These are phyloP conservation scores for Tolypeutes matacus DNA, from an alignment of 2,797 vertebrate genomes.

Conservation along the genomic window DNA sequence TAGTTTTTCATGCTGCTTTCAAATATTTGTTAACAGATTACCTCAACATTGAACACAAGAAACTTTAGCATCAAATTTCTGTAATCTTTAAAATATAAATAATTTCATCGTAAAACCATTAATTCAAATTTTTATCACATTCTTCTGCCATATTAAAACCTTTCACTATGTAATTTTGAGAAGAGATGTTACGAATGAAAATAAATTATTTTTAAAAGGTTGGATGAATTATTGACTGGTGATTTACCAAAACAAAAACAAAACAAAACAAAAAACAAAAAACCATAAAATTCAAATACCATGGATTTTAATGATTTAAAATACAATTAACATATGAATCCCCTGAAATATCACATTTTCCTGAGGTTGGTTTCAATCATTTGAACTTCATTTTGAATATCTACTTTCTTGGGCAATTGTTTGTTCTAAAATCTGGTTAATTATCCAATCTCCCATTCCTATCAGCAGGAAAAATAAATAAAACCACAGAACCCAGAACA, in stretches of 20 bases:
- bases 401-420: not conserved
- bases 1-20: not conserved
- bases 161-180: not conserved
- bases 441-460: not conserved
- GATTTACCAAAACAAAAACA: not conserved
- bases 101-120: not conserved
- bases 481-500: not conserved
- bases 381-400: not conserved
- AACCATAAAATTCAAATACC: not conserved
- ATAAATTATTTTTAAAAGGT: not conserved
- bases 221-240: not conserved
- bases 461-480: not conserved
- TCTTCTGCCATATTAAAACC: slow-evolving; percentile 10
- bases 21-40: not conserved
- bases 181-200: not conserved
- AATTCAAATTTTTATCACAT: not conserved
- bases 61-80: not conserved
- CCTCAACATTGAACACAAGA: not conserved
- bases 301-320: not conserved
- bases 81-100: slow-evolving; percentile 15
- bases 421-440: not conserved
- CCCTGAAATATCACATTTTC: not conserved
- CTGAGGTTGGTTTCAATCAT: not conserved
- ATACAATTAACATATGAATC: not conserved
- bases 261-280: no score